A percentile compares a stretch with the other conserved stretches of the same genome.
These are phyloP conservation scores for Melinopterus prodromus DNA, from an alignment of 2,888 invertebrate species.

Conservation along the genomic window DNA sequence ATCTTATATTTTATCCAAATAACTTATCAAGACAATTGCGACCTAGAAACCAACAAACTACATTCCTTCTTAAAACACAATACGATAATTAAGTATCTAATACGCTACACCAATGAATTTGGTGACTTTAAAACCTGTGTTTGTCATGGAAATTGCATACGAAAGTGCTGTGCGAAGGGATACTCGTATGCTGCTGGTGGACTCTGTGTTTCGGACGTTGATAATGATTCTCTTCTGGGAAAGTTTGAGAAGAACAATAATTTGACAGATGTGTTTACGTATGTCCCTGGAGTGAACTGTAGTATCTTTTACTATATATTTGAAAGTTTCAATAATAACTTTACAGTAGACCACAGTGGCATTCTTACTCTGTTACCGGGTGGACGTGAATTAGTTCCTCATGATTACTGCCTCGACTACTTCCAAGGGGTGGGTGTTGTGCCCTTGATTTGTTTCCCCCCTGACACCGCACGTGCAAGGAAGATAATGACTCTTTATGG, in stretches of 20 bases:
- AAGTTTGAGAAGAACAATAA: constrained; percentile 20
- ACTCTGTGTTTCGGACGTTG: constrained; percentile 29
- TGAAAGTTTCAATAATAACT: background rate
- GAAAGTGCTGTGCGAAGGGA: constrained; percentile 33
- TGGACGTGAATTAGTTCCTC: background rate
- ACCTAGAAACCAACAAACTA: background rate
- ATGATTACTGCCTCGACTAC: constrained; percentile 35
- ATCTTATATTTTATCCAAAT: background rate
- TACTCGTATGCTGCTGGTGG: constrained; percentile 26
- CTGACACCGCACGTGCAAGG: background rate
- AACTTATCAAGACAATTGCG: background rate
- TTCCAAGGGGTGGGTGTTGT: constrained; percentile 33
- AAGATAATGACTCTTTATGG: background rate
- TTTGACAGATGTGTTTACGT: constrained; percentile 18
- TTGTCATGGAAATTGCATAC: constrained; percentile 27
- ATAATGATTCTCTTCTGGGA: constrained; percentile 17
- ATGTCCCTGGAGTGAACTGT: constrained; percentile 32
- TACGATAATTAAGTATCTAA: background rate
- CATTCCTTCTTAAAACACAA: background rate
- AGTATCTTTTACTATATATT: constrained; percentile 19
- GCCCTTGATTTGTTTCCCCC: constrained; percentile 32
- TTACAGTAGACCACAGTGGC: constrained; percentile 12
- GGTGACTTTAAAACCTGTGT: background rate
- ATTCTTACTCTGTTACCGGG: background rate
- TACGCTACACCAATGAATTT: background rate